Conservation (phyloP, 2,888 invertebrate genomes). For the Macropis europaea region DNA sequence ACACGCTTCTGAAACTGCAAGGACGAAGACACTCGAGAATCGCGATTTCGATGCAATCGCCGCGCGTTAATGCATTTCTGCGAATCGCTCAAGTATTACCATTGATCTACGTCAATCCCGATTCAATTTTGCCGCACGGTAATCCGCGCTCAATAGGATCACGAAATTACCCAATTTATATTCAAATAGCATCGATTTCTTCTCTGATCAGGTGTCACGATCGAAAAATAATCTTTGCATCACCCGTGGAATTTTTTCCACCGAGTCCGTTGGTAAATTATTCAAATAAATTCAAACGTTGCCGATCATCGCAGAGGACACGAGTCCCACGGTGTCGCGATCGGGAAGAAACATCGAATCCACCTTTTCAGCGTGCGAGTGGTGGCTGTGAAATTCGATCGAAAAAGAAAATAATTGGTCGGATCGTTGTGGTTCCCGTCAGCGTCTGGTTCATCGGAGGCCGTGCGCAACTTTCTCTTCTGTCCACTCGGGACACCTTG, state of each 20-base stretch:
- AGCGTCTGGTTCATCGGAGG: slow-evolving; percentile 1
- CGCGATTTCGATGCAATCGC: slow-evolving; percentile 10
- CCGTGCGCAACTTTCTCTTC: slow-evolving; percentile 40
- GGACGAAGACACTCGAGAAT: slow-evolving; percentile 17
- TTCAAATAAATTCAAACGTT: too few species aligned
- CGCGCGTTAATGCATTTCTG: slow-evolving; percentile 11
- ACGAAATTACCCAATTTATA: too few species aligned
- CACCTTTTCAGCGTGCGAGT: too few species aligned
- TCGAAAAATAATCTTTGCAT: neutral
- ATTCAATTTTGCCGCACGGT: neutral
- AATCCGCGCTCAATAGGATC: too few species aligned
- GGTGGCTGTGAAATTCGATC: slow-evolving; percentile 40
- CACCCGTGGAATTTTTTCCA: neutral
- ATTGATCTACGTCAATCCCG: neutral
- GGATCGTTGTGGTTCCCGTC: slow-evolving; percentile 7
- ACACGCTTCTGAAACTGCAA: slow-evolving; percentile 41
- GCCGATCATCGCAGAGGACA: too few species aligned
- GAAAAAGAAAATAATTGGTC: slow-evolving; percentile 31
- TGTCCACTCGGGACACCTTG: slow-evolving; percentile 46
- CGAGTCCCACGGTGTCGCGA: too few species aligned
- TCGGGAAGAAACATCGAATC: too few species aligned
- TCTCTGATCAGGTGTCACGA: too few species aligned
- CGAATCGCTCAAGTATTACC: slow-evolving; percentile 17
- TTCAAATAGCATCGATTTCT: too few species aligned
- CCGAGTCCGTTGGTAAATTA: too few species aligned